Evolutionary conservation across 2,113 vertebrate species (phyloP).

Genomic region (Casuarius casuarius): DNA sequence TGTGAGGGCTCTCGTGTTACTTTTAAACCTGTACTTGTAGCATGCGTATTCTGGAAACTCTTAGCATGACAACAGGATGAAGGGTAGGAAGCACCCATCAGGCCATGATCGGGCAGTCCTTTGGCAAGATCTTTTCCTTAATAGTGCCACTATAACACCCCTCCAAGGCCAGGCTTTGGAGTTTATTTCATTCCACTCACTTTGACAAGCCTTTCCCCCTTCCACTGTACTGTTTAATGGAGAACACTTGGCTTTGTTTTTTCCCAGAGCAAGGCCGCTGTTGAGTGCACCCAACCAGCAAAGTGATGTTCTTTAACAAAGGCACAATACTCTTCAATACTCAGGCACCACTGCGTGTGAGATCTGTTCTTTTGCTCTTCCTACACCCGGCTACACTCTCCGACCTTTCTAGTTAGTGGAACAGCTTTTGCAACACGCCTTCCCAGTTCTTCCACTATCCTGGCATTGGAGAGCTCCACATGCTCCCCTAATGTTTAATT

Average conservation of each 20-base stretch:
- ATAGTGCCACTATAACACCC: accelerated
- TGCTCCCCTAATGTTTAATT: neutral
- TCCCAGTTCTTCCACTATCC: neutral
- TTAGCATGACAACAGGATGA: neutral
- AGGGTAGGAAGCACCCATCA: neutral
- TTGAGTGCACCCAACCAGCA: neutral
- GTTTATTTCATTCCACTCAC: neutral
- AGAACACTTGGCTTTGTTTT: neutral
- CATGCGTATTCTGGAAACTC: neutral
- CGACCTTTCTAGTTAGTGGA: neutral
- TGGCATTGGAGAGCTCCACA: neutral
- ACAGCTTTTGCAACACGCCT: neutral
- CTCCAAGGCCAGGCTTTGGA: neutral
- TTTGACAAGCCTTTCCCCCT: neutral
- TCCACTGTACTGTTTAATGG: neutral
- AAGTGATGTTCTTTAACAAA: neutral
- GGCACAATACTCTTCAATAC: neutral
- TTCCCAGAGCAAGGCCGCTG: neutral
- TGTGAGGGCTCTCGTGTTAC: neutral
- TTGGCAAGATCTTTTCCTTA: neutral
- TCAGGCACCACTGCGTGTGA: neutral
- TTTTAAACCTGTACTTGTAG: neutral
- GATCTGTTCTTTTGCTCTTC: neutral
- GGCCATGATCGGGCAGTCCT: neutral
- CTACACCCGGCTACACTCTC: neutral